phyloP scores from a whole-genome alignment of 2,888 invertebrate species.

The Tipula helvola region DNA sequence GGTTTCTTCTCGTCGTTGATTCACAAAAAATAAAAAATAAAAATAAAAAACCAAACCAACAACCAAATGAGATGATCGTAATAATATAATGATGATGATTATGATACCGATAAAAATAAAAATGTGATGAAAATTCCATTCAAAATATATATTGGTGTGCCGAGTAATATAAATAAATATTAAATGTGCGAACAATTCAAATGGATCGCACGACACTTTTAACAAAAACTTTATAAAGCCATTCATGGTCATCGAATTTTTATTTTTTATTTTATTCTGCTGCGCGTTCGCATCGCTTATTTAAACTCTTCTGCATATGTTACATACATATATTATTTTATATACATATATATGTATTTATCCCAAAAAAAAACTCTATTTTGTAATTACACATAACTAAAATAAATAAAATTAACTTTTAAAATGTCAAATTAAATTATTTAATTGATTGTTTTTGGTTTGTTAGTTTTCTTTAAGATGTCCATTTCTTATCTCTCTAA shows the following conservation, averaged over 20 bases:
- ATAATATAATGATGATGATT: background rate
- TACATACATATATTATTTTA: too few species aligned
- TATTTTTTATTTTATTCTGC: background rate
- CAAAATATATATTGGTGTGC: background rate
- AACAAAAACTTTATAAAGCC: background rate
- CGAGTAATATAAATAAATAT: background rate
- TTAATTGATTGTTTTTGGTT: background rate
- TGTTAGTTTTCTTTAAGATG: background rate
- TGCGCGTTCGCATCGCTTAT: background rate
- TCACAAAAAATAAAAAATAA: background rate
- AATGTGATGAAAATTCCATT: background rate
- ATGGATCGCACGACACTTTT: background rate
- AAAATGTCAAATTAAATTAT: background rate
- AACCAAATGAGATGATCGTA: background rate
- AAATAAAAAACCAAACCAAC: background rate
- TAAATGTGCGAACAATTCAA: background rate
- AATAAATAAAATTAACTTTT: background rate
- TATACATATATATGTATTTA: background rate
- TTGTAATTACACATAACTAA: background rate
- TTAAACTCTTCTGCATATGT: background rate
- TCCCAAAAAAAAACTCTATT: background rate
- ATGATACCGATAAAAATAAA: background rate
- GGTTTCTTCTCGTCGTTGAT: background rate
- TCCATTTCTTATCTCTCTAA: background rate
- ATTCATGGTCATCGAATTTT: background rate